These are phyloP conservation scores for Hoplodrina ambigua DNA, from an alignment of 2,888 invertebrate genomes.

Conservation along the genomic window DNA sequence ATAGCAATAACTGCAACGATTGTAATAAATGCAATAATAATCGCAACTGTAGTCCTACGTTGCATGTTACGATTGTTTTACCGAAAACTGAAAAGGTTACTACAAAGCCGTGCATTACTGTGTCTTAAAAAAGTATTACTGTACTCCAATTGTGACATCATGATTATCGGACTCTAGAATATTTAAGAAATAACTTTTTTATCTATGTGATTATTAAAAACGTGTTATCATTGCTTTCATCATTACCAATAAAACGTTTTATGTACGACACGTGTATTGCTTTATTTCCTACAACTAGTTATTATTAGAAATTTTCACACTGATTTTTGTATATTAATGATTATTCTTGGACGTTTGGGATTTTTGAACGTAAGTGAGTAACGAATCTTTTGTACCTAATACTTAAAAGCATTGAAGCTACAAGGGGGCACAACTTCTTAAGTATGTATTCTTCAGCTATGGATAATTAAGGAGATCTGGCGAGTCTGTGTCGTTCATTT, in stretches of 20 bases:
- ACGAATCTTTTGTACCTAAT: too few species aligned
- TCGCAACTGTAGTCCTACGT: slow-evolving; percentile 15
- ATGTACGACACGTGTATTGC: not conserved
- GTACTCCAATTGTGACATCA: not conserved
- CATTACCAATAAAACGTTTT: slow-evolving; percentile 23
- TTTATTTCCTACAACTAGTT: not conserved
- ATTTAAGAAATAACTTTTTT: too few species aligned
- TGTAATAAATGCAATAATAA: slow-evolving; percentile 19
- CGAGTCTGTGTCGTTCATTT: too few species aligned
- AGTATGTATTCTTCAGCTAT: too few species aligned
- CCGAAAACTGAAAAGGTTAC: slow-evolving; percentile 32
- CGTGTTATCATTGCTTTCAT: not conserved
- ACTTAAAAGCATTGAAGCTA: too few species aligned
- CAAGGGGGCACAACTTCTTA: too few species aligned
- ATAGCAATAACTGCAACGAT: slow-evolving; percentile 4
- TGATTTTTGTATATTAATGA: not conserved
- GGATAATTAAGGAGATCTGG: too few species aligned
- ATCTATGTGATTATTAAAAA: not conserved
- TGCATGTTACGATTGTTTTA: slow-evolving; percentile 52
- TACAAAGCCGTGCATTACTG: slow-evolving; percentile 7
- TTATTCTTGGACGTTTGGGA: not conserved
- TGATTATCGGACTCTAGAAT: not conserved
- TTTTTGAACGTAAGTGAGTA: too few species aligned
- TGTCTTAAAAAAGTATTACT: slow-evolving; percentile 6
- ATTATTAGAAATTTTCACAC: not conserved